A percentile compares a stretch with the other conserved stretches of the same genome.
Evolutionary conservation across 2,888 invertebrate genomes (phyloP).

Genomic region (Baronia brevicornis): DNA sequence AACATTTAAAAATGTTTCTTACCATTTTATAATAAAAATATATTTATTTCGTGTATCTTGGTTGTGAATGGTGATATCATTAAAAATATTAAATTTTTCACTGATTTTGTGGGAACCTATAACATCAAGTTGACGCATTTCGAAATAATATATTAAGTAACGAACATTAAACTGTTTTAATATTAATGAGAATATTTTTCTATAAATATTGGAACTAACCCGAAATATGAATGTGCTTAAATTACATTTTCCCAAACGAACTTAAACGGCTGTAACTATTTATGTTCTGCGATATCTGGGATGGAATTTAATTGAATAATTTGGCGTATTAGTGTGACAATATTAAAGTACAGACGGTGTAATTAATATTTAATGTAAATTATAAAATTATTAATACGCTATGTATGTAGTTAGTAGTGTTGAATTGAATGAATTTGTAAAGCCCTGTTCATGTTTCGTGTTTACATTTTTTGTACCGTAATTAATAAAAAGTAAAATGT

Average conservation of each 20-base stretch:
- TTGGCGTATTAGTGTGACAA: conserved; percentile 63
- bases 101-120: conserved; percentile 19
- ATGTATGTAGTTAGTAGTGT: conserved; percentile 48
- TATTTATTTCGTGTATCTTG: conserved; percentile 4
- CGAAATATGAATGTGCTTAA: conserved; percentile 23
- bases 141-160: conserved; percentile 28
- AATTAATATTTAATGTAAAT: conserved; percentile 42
- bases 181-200: conserved; percentile 55
- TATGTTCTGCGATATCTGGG: conserved; percentile 62
- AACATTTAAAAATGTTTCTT: too few relatives aligned
- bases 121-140: conserved; percentile 24
- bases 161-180: conserved; percentile 33
- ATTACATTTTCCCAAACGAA: conserved; percentile 29
- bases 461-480: too few relatives aligned
- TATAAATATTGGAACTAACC: conserved; percentile 51
- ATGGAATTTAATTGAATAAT: conserved; percentile 47
- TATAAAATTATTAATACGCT: conserved; percentile 51
- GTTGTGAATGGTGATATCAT: not conserved
- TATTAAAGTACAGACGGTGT: conserved; percentile 47
- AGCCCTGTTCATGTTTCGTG: too few relatives aligned
- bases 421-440: too few relatives aligned
- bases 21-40: too few relatives aligned
- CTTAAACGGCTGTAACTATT: conserved; percentile 42
- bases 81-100: not conserved
- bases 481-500: too few relatives aligned